Base-by-base conservation (phyloP, 1,140 invertebrate species). In the Camponotus pennsylvanicus region DNA sequence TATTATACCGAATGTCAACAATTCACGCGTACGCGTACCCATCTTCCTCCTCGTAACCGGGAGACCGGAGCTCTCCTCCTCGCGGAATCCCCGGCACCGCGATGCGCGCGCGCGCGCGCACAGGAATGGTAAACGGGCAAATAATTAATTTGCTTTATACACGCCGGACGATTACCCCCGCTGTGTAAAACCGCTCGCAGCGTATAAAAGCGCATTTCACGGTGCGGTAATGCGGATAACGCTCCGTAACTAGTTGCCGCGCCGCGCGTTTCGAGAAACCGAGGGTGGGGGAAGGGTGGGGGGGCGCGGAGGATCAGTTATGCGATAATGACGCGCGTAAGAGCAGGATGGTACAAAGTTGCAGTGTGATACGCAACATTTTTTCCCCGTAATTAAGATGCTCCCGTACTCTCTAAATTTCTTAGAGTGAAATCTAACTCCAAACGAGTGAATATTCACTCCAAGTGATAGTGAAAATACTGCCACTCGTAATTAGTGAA, bases 1-100 rank as follows among this genome's bases (percentile, higher is more conserved):
- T 90, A 92, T 93, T 92, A 92, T 92, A 88, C 32, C 90, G 87
- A 92, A 87, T 92, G 92, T 92, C 92, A 93, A 92, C 92, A 91
- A 92, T 90, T 90, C 87, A 49, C 66, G 79, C 34, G 67, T 61
- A 55, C 34, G 55, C 67, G 37, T 42, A 42, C 42, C 73, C 67
- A 76, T 84, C 78, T 67, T 84, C 71, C 76, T 69, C 66, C 64
- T 27, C 27, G 45, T 45, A 83, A 34, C 32, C 42, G 59, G 69
- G 27, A 9, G 73, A 87, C 86, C 87, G 73, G 76, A 89, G 85
- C 71, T 77, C 40, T 49, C 42, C 57, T 61, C 42, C 78, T 83
- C 78, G 61, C 76, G 42, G 13, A 79, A 9, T 70, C 52, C 40
- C 27, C 49, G 71, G 66, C 32, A 57, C 15, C 21, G 75, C 69